Base-by-base conservation (phyloP, 2,113 vertebrate species). In the Dromas ardeola region DNA sequence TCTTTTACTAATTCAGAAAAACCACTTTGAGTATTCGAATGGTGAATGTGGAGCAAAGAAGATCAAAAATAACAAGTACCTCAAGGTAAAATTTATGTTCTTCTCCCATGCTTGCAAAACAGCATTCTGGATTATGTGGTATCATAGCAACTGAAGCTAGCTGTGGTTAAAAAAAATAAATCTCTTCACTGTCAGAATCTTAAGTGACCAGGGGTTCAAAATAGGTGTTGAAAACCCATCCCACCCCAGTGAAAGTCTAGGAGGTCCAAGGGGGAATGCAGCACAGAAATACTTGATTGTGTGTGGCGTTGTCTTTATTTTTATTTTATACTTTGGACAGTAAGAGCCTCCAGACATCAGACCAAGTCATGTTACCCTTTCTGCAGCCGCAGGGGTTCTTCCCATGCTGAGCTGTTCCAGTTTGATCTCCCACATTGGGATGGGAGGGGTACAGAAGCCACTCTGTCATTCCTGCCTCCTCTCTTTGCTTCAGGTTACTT, bases 11-110 rank as follows among this genome's bases (percentile, higher is more conserved):
- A 92, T 92, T 32, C 96, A 99, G 99, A 99, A 98, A 98, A 98
- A 98, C 96, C 98, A 98, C 36, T 98, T 98, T 58, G 99, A 99
- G 95, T 98, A 99, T 93, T 97, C 95, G 0, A 98, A 99, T 55
- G 97, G 98, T 32, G 99, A 99, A 53, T 98, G 98, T 53, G 96
- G 96, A 94, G 93, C 96, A 19, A 99, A 98, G 97, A 98, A 98
- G 52, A 98, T 98, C 3, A 99, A 98, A 94, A 98, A 97, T 14
- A 21, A 95, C 63, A 98, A 98, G 88, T 98, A 98, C 86, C 80
- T 96, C 55, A 99, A 97, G 98, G 99, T 99, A 98, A 98, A 71
- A 71, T 43, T 77, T 78, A 6, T 43, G 34, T 90, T 82, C 22
- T 79, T 86, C 78, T 59, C 40, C 29, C 10, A 11, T 87, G 20